A percentile compares a stretch with the other conserved stretches of the same genome.
Conservation (phyloP, 2,888 invertebrate species). For the Operophtera brumata region DNA sequence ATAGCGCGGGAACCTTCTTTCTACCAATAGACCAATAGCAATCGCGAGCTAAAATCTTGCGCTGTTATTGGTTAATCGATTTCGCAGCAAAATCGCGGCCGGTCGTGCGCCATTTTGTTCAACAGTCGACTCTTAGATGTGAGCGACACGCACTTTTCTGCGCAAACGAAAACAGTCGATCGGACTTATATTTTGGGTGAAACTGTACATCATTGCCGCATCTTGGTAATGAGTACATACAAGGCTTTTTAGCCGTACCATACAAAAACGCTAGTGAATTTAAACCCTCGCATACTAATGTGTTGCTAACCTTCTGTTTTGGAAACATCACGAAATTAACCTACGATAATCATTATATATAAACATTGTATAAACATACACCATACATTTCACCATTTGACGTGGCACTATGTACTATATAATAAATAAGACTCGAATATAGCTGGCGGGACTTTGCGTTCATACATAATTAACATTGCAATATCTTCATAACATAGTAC, state of each 20-base stretch:
- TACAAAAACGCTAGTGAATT: constrained; percentile 39
- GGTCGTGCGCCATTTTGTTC: too few relatives aligned
- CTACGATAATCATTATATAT: constrained; percentile 78
- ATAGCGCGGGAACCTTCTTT: too few relatives aligned
- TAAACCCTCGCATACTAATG: constrained; percentile 31
- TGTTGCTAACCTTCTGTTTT: constrained; percentile 33
- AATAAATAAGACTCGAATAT: constrained; percentile 1
- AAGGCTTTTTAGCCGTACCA: constrained; percentile 27
- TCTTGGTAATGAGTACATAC: constrained; percentile 24
- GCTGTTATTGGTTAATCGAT: too few relatives aligned
- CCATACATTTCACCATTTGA: constrained; percentile 60
- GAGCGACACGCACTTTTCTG: too few relatives aligned
- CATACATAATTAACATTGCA: too few relatives aligned
- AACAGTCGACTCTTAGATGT: too few relatives aligned
- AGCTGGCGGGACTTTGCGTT: constrained; percentile 6
- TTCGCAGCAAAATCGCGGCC: too few relatives aligned
- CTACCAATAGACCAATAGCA: too few relatives aligned
- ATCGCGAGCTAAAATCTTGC: too few relatives aligned
- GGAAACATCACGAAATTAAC: constrained; percentile 77
- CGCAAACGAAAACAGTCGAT: too few relatives aligned
- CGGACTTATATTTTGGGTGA: too few relatives aligned
- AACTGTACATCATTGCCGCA: constrained; percentile 13
- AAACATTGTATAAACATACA: constrained; percentile 75
- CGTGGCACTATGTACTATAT: constrained; percentile 15
- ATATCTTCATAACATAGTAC: too few relatives aligned